Evolutionary conservation across 1,140 invertebrate species (phyloP).

Genomic region (Bicyclus anynana): DNA sequence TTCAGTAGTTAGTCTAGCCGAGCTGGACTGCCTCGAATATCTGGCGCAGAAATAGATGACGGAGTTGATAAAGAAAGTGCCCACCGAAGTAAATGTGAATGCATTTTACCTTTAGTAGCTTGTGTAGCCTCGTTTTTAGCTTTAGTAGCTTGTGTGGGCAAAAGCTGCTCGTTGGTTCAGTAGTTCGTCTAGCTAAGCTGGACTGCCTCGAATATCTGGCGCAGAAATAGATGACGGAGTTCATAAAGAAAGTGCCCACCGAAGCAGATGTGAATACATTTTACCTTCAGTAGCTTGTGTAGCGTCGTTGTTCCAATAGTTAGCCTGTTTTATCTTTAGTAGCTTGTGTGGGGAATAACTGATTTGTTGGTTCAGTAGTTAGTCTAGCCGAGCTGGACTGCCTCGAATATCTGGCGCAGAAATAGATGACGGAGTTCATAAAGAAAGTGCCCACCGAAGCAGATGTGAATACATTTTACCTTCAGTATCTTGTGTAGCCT

Average conservation of each 20-base stretch:
- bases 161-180: no score
- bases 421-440: conserved; percentile 54
- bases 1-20: no score
- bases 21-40: conserved; percentile 65
- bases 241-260: conserved; percentile 62
- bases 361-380: no score
- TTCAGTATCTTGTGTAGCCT: no score
- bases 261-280: conserved; percentile 53
- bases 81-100: conserved; percentile 59
- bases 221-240: conserved; percentile 56
- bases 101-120: conserved; percentile 1
- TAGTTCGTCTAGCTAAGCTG: conserved; percentile 53
- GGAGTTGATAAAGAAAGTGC: conserved; percentile 60
- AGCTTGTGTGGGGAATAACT: no score
- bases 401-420: conserved; percentile 63
- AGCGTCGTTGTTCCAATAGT: no score
- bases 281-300: no score
- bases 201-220: conserved; percentile 66
- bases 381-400: conserved; percentile 61
- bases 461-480: conserved; percentile 40
- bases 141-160: no score
- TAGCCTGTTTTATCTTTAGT: no score
- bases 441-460: conserved; percentile 66
- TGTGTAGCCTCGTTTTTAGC: no score
- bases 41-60: conserved; percentile 60